Evolutionary conservation across 2,797 vertebrate species (phyloP).

Genomic region (Mus caroli): DNA sequence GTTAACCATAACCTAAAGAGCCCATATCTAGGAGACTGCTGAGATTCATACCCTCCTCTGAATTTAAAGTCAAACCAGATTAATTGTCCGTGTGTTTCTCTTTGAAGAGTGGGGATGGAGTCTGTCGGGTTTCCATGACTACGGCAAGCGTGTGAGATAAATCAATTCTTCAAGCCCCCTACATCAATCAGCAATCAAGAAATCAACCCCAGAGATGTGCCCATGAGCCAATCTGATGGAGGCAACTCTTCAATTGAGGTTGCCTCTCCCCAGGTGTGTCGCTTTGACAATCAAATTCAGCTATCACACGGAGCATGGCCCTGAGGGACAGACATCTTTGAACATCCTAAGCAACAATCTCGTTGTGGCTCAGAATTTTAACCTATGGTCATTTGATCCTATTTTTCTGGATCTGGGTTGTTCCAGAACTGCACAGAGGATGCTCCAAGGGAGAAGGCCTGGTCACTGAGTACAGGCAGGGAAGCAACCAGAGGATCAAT

Average conservation of each 20-base stretch:
- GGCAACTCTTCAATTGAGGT: no score
- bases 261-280: no score
- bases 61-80: conserved; percentile 11
- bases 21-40: not conserved
- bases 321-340: not conserved
- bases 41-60: not conserved
- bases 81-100: not conserved
- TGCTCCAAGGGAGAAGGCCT: not conserved
- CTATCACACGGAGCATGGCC: not conserved
- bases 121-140: not conserved
- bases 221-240: not conserved
- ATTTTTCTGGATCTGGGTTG: not conserved
- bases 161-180: no score
- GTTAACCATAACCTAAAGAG: not conserved
- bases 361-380: not conserved
- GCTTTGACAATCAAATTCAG: not conserved
- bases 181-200: not conserved
- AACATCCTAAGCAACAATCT: not conserved
- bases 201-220: not conserved
- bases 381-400: not conserved
- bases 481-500: not conserved
- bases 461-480: not conserved
- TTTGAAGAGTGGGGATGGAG: not conserved
- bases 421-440: not conserved
- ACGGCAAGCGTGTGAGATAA: no score